phyloP scores from a whole-genome alignment of 1,140 invertebrate species.

The Drosophila pseudoananassae region DNA sequence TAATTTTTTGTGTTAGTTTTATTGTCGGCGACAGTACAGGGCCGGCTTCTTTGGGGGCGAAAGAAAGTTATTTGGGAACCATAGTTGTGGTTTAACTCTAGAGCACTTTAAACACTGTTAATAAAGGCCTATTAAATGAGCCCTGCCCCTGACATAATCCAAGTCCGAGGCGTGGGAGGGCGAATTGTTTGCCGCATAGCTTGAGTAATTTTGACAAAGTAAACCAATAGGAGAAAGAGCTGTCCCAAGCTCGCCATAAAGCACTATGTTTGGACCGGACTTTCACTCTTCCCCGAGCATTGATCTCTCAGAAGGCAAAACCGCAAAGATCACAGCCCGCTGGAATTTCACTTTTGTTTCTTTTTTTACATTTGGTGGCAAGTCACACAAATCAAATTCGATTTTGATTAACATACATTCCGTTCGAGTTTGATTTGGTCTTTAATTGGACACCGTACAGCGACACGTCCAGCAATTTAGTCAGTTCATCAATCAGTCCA shows the following conservation, averaged over 20 bases:
- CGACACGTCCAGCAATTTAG: constrained; percentile 40
- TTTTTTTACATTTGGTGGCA: constrained; percentile 10
- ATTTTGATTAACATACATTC: constrained; percentile 74
- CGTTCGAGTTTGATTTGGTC: constrained; percentile 33
- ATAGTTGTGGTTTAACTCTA: not conserved
- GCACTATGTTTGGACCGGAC: constrained; percentile 66
- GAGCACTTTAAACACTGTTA: not conserved
- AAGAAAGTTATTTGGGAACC: constrained; percentile 56
- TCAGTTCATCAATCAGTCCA: constrained; percentile 67
- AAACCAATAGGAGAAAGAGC: constrained; percentile 33
- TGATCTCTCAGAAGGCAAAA: constrained; percentile 61
- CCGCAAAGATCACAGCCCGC: constrained; percentile 35
- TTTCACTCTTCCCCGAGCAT: constrained; percentile 74
- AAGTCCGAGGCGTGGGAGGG: constrained; percentile 11
- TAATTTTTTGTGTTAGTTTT: constrained; percentile 52
- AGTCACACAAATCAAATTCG: constrained; percentile 10
- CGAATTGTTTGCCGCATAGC: constrained; percentile 45
- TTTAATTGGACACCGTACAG: constrained; percentile 60
- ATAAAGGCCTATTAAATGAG: not conserved
- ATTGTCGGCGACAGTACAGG: constrained; percentile 55
- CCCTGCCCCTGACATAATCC: not conserved
- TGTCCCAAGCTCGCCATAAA: constrained; percentile 56
- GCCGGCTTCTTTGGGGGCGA: constrained; percentile 47
- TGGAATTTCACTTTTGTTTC: constrained; percentile 71
- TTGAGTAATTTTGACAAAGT: constrained; percentile 55